phyloP scores from a whole-genome alignment of 2,113 vertebrate species.

The Stercorarius parasiticus region DNA sequence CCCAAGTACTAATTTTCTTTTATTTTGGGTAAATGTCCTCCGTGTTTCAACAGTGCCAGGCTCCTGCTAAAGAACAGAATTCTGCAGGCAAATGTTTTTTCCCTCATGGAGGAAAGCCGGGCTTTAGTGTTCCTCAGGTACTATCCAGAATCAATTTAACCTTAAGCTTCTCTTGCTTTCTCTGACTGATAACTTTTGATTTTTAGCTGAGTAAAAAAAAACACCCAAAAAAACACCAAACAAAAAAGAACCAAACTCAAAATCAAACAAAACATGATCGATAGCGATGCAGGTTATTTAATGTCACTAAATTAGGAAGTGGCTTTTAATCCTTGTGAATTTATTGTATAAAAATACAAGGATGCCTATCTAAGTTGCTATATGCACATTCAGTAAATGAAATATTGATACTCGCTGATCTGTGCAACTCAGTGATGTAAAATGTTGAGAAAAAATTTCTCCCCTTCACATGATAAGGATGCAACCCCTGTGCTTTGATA shows the following conservation, averaged over 20 bases:
- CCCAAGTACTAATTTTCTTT: neutral
- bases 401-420: neutral
- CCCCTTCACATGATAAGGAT: neutral
- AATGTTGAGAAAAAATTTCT: neutral
- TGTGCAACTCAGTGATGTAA: neutral
- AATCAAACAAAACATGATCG: neutral
- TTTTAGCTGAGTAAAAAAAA: neutral
- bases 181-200: neutral
- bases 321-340: neutral
- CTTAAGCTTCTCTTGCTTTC: neutral
- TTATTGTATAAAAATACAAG: neutral
- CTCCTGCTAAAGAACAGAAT: neutral
- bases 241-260: neutral
- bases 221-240: neutral
- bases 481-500: neutral
- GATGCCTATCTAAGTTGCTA: neutral
- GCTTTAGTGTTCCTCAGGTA: neutral
- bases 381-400: neutral
- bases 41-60: neutral
- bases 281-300: neutral
- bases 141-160: constrained; percentile 23
- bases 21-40: neutral
- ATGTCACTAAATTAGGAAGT: neutral
- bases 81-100: neutral
- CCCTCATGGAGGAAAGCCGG: neutral